Evolutionary conservation across 2,797 vertebrate genomes (phyloP).

Genomic region (Alcedo quadribrachys): DNA sequence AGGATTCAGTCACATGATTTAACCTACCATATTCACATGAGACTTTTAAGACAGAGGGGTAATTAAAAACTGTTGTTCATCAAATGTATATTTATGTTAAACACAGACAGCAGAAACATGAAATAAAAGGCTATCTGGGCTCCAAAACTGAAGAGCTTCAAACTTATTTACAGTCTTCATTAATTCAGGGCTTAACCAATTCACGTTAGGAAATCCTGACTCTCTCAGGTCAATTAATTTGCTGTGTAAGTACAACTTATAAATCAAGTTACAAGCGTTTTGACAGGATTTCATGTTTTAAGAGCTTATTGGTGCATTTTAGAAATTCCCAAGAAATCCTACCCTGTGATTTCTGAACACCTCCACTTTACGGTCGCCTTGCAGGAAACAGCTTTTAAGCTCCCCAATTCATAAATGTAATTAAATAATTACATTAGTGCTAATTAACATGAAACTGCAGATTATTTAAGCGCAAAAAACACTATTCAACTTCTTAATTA

Average conservation of each 20-base stretch:
- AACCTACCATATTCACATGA: not conserved
- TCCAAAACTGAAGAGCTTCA: not conserved
- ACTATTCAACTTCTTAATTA: constrained; percentile 99
- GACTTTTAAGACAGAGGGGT: not conserved
- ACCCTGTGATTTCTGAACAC: constrained; percentile 64
- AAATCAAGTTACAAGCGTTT: constrained; percentile 32
- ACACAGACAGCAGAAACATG: not conserved
- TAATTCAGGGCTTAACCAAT: constrained; percentile 57
- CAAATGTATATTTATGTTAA: not conserved
- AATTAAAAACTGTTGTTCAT: not conserved
- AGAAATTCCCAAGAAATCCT: constrained; percentile 53
- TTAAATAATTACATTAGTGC: constrained; percentile 99
- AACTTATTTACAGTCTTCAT: constrained; percentile 50
- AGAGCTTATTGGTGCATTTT: constrained; percentile 26
- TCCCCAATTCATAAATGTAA: constrained; percentile 96
- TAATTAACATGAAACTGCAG: constrained; percentile 97
- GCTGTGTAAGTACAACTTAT: constrained; percentile 30
- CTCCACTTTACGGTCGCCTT: constrained; percentile 55
- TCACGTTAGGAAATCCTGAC: constrained; percentile 43
- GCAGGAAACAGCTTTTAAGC: constrained; percentile 73
- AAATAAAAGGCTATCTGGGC: not conserved
- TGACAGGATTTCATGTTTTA: constrained; percentile 35
- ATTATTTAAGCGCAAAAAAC: constrained; percentile 98
- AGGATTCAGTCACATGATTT: not conserved
- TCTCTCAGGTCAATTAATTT: constrained; percentile 54